phyloP scores from a whole-genome alignment of 2,888 invertebrate species.

The Beris morrisii region DNA sequence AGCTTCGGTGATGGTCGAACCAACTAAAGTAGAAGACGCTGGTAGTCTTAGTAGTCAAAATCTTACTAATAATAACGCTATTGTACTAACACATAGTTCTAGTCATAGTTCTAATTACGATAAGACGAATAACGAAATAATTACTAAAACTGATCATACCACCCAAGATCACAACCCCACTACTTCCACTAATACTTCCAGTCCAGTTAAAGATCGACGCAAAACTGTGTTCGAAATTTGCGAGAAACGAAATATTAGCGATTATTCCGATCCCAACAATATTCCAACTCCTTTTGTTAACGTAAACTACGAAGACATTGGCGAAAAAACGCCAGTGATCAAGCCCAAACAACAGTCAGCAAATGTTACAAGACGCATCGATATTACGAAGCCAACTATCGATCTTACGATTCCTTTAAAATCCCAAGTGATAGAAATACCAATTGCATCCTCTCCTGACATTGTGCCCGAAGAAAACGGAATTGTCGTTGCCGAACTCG shows the following conservation, averaged over 20 bases:
- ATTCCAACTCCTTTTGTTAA: slow-evolving; percentile 35
- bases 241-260: slow-evolving; percentile 33
- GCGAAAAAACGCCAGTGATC: slow-evolving; percentile 22
- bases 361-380: slow-evolving; percentile 7
- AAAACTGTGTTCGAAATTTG: slow-evolving; percentile 36
- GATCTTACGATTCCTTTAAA: not conserved
- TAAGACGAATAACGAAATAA: slow-evolving; percentile 5
- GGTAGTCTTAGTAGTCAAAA: slow-evolving; percentile 3
- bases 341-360: slow-evolving; percentile 20
- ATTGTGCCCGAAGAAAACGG: slow-evolving; percentile 19
- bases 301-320: slow-evolving; percentile 32
- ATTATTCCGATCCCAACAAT: slow-evolving; percentile 27
- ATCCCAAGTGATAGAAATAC: too few species aligned
- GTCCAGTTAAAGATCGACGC: slow-evolving; percentile 16
- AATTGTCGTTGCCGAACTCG: slow-evolving; percentile 48
- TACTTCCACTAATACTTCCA: not conserved
- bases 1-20: not conserved
- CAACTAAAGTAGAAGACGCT: slow-evolving; percentile 14
- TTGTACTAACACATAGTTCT: slow-evolving; percentile 24
- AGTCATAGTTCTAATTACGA: slow-evolving; percentile 21
- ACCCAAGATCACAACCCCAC: not conserved
- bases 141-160: slow-evolving; percentile 20
- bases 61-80: slow-evolving; percentile 13
- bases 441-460: not conserved
- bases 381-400: not conserved